Conservation (phyloP, 1,140 invertebrate genomes). For the Drosophila prosaltans region DNA sequence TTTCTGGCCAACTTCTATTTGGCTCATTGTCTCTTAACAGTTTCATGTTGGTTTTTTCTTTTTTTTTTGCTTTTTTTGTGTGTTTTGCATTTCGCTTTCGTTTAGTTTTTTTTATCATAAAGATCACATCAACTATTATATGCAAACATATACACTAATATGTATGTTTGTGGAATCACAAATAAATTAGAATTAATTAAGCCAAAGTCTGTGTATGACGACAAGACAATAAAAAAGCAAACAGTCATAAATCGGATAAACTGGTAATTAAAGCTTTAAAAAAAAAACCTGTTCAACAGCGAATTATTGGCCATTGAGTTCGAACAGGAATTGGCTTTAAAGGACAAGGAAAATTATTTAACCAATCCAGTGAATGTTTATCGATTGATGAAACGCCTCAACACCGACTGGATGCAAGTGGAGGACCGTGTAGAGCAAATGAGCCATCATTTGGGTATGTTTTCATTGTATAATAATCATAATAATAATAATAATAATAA, state of each 20-base stretch:
- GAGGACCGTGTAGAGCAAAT: conserved; percentile 51
- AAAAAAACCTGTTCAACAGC: conserved; percentile 82
- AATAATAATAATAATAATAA: no score
- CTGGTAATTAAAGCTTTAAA: conserved; percentile 52
- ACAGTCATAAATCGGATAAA: conserved; percentile 49
- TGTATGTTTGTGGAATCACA: conserved; percentile 58
- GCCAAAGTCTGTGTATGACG: conserved; percentile 54
- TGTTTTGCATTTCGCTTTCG: conserved; percentile 68
- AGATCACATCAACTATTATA: conserved; percentile 62
- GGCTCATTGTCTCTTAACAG: not conserved
- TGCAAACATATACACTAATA: not conserved
- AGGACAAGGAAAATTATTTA: conserved; percentile 92
- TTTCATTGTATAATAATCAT: not conserved
- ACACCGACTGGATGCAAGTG: conserved; percentile 93
- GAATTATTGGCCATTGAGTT: conserved; percentile 87
- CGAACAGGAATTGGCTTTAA: conserved; percentile 90
- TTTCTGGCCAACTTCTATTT: not conserved
- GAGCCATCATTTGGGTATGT: conserved; percentile 38
- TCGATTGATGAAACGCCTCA: conserved; percentile 96
- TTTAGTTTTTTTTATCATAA: conserved; percentile 44
- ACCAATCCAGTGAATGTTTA: conserved; percentile 98
- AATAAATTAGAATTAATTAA: conserved; percentile 81
- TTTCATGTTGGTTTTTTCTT: conserved; percentile 22
- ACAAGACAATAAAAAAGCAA: conserved; percentile 31
- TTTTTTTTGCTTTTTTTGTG: conserved; percentile 9